Conservation (phyloP, 2,888 invertebrate genomes). For the Andrena flavipes region DNA sequence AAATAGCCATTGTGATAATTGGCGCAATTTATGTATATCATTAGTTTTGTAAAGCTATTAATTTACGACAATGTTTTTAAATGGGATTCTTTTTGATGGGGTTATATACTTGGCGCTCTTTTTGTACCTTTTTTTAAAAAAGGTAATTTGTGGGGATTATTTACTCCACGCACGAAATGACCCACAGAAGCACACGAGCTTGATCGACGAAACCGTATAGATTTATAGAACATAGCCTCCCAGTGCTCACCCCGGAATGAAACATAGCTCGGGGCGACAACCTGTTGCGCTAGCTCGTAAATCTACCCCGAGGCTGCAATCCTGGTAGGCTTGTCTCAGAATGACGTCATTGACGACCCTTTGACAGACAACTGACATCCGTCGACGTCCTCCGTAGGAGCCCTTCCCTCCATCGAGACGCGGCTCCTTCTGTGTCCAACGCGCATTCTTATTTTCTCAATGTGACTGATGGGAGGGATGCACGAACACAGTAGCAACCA, state of each 20-base stretch:
- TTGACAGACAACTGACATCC: conserved; percentile 81
- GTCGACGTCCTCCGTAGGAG: conserved; percentile 42
- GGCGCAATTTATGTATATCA: too few relatives aligned
- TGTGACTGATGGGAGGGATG: background rate
- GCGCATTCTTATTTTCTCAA: conserved; percentile 38
- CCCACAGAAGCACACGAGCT: background rate
- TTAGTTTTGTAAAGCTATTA: too few relatives aligned
- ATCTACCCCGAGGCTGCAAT: conserved; percentile 83
- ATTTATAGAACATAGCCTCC: background rate
- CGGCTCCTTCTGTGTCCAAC: conserved; percentile 6
- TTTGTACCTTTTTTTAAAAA: too few relatives aligned
- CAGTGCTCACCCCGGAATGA: background rate
- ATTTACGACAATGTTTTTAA: too few relatives aligned
- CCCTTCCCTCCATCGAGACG: conserved; percentile 27
- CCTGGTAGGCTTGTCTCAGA: conserved; percentile 84
- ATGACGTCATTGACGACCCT: conserved; percentile 84
- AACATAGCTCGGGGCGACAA: conserved; percentile 36
- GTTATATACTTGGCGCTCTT: too few relatives aligned
- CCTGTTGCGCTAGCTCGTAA: conserved; percentile 83
- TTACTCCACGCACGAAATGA: background rate
- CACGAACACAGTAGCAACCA: conserved; percentile 8
- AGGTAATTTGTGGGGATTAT: too few relatives aligned
- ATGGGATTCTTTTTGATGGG: too few relatives aligned
- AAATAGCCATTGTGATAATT: too few relatives aligned
- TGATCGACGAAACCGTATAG: background rate